A percentile compares a stretch with the other conserved stretches of the same genome.
phyloP scores from a whole-genome alignment of 2,113 vertebrate genomes.

The Cheirogaleus medius region DNA sequence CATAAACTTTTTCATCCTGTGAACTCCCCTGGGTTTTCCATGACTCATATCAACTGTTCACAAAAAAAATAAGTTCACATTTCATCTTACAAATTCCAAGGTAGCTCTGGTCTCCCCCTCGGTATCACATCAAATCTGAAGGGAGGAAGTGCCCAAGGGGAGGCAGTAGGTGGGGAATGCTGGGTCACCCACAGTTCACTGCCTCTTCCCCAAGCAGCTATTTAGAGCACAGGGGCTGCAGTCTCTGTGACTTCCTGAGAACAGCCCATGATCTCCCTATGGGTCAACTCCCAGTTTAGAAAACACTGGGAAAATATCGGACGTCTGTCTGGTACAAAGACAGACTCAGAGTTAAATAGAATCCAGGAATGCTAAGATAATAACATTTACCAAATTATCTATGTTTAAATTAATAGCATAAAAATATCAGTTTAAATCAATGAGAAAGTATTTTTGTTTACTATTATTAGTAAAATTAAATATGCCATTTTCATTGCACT shows the following conservation, averaged over 20 bases:
- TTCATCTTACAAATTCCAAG: slow-evolving; percentile 33
- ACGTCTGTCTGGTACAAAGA: background rate
- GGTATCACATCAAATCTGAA: slow-evolving; percentile 19
- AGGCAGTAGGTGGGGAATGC: background rate
- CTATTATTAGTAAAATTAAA: slow-evolving; percentile 32
- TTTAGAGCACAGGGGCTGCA: background rate
- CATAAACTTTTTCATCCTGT: slow-evolving; percentile 62
- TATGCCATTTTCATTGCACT: background rate
- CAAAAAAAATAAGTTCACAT: slow-evolving; percentile 49
- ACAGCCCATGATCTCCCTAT: background rate
- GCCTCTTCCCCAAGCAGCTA: slow-evolving; percentile 1
- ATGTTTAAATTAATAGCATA: background rate
- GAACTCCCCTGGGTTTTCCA: slow-evolving; percentile 59
- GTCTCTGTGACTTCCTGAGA: slow-evolving; percentile 34
- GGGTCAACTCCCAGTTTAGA: slow-evolving; percentile 40
- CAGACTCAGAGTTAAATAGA: slow-evolving; percentile 10
- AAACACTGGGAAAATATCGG: slow-evolving; percentile 32
- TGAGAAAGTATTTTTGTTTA: slow-evolving; percentile 5
- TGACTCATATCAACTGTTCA: slow-evolving; percentile 62
- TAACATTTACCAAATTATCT: background rate
- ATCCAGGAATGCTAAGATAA: slow-evolving; percentile 21
- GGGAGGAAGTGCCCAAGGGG: background rate
- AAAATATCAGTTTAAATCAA: slow-evolving; percentile 19
- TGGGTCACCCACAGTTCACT: slow-evolving; percentile 17
- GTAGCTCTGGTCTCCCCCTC: background rate